A percentile compares a stretch with the other conserved stretches of the same genome.
phyloP scores from a whole-genome alignment of 2,888 invertebrate species.

The Acrobasis repandana region DNA sequence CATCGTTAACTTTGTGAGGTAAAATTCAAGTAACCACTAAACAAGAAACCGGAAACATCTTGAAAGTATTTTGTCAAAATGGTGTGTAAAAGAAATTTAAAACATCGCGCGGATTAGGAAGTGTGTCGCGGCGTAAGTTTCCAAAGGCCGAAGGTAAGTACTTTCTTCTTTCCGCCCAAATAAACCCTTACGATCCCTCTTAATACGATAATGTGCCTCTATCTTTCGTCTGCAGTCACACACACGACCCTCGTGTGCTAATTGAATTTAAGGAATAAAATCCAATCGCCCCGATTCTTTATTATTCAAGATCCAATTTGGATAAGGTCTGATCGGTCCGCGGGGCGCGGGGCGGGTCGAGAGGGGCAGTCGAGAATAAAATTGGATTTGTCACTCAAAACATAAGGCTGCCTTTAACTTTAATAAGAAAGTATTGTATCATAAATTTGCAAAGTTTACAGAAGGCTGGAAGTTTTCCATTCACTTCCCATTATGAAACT shows the following conservation, averaged over 20 bases:
- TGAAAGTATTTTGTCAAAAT: not conserved
- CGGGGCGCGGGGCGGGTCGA: slow-evolving; percentile 59
- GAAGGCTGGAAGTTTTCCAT: slow-evolving; percentile 24
- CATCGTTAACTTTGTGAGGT: slow-evolving; percentile 10
- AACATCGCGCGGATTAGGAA: slow-evolving; percentile 9
- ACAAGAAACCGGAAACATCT: not conserved
- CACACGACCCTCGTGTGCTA: slow-evolving; percentile 80
- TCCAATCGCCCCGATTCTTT: slow-evolving; percentile 84
- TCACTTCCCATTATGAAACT: slow-evolving; percentile 23
- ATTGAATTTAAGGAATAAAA: slow-evolving; percentile 84
- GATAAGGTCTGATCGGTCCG: slow-evolving; percentile 83
- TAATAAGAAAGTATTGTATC: slow-evolving; percentile 46
- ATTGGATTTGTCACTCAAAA: slow-evolving; percentile 83
- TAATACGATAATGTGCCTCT: slow-evolving; percentile 79
- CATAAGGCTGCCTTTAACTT: slow-evolving; percentile 75
- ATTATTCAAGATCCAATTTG: slow-evolving; percentile 85
- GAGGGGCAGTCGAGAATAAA: slow-evolving; percentile 79
- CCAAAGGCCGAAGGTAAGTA: slow-evolving; percentile 26
- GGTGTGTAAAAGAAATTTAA: slow-evolving; percentile 14
- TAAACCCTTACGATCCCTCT: slow-evolving; percentile 70
- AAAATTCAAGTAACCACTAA: not conserved
- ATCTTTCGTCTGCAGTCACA: slow-evolving; percentile 82
- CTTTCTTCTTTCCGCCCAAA: slow-evolving; percentile 41
- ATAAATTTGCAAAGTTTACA: slow-evolving; percentile 32
- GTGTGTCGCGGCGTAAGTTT: slow-evolving; percentile 20